Percentiles rank a stretch among this genome's conserved stretches.
These are phyloP conservation scores for Ispidina picta DNA, from an alignment of 2,797 vertebrate species.

Conservation along the genomic window DNA sequence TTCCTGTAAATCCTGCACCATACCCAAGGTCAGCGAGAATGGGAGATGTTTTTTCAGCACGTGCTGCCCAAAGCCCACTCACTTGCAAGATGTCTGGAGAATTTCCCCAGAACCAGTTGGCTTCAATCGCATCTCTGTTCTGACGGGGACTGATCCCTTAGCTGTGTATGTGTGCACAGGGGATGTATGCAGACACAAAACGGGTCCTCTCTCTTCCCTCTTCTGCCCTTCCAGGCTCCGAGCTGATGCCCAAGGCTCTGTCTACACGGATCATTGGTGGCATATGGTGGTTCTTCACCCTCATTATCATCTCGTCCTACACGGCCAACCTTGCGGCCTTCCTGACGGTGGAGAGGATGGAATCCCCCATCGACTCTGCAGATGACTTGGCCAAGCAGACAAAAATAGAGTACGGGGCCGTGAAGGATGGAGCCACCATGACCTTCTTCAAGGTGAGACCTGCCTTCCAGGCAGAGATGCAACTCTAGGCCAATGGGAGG, in stretches of 20 bases:
- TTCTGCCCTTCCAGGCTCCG: conserved; percentile 84
- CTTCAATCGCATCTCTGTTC: background rate
- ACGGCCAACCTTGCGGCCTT: conserved; percentile 97
- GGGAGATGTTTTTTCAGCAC: conserved; percentile 50
- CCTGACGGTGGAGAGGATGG: conserved; percentile 96
- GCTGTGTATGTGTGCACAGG: no score
- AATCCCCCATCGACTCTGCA: conserved; percentile 93
- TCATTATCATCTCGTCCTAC: conserved; percentile 98
- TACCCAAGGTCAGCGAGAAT: conserved; percentile 69
- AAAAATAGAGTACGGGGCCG: conserved; percentile 96
- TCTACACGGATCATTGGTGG: conserved; percentile 98
- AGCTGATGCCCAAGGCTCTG: conserved; percentile 98
- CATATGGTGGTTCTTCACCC: conserved; percentile 99
- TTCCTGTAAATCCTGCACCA: conserved; percentile 64
- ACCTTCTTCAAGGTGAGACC: conserved; percentile 94
- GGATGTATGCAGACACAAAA: rapidly evolving
- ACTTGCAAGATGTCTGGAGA: background rate
- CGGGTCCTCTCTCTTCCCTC: rapidly evolving
- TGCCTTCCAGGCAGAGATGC: background rate
- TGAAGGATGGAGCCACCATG: conserved; percentile 97
- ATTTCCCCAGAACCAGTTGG: background rate
- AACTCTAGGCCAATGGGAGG: background rate
- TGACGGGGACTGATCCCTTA: background rate
- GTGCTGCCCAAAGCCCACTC: background rate
- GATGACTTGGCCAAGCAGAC: conserved; percentile 98